A percentile compares a stretch with the other conserved stretches of the same genome.
These are phyloP conservation scores for Drosophila ogumai DNA, from an alignment of 1,140 invertebrate genomes.

Conservation along the genomic window DNA sequence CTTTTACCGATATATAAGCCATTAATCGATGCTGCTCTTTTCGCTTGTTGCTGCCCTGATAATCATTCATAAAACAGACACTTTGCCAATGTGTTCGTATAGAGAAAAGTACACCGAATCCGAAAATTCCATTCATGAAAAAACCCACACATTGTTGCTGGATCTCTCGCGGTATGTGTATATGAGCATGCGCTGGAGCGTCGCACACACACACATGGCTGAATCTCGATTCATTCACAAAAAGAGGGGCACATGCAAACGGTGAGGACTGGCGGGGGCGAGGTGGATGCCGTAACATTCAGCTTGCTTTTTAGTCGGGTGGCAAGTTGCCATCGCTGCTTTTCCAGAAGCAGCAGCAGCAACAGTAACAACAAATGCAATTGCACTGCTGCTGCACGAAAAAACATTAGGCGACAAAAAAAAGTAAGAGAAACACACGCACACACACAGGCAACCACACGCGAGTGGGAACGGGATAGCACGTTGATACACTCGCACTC, in stretches of 20 bases:
- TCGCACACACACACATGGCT: conserved; percentile 41
- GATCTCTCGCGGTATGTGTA: conserved; percentile 56
- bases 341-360: conserved; percentile 52
- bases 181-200: conserved; percentile 67
- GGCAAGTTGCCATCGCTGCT: conserved; percentile 65
- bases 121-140: conserved; percentile 84
- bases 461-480: conserved; percentile 58
- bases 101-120: conserved; percentile 81
- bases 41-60: conserved; percentile 42
- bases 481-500: conserved; percentile 33
- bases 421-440: conserved; percentile 39
- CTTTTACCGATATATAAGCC: conserved; percentile 50
- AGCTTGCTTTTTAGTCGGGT: conserved; percentile 40
- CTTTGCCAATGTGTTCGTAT: conserved; percentile 50
- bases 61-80: conserved; percentile 79
- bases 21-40: conserved; percentile 47
- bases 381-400: conserved; percentile 63
- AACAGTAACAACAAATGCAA: conserved; percentile 58
- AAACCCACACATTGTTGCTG: conserved; percentile 79
- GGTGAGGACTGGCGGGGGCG: conserved; percentile 39
- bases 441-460: conserved; percentile 32
- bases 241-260: conserved; percentile 70
- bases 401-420: conserved; percentile 45
- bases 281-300: conserved; percentile 70
- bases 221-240: conserved; percentile 74